These are phyloP conservation scores for Phyllostomus discolor DNA, from an alignment of 2,113 vertebrate genomes.

Conservation along the genomic window DNA sequence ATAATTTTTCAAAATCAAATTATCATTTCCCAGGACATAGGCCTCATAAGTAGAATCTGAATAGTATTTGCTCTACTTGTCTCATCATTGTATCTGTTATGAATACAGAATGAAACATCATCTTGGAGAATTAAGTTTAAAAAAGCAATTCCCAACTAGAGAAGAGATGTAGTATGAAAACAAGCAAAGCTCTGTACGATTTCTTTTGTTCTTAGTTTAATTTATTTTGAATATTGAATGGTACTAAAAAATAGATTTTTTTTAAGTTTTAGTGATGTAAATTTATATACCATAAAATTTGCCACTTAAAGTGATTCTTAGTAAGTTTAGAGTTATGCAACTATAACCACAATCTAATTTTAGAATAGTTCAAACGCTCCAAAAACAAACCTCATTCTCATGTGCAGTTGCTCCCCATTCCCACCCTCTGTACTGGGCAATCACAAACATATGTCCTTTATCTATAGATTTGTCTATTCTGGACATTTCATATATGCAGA, in stretches of 20 bases:
- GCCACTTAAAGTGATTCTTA: not conserved
- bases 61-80: not conserved
- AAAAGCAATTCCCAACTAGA: not conserved
- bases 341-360: not conserved
- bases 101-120: not conserved
- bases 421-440: not conserved
- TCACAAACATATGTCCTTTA: not conserved
- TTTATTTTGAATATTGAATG: not conserved
- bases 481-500: not conserved
- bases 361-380: not conserved
- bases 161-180: not conserved
- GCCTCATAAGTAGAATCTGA: not conserved
- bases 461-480: not conserved
- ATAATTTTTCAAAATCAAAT: not conserved
- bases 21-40: not conserved
- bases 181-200: not conserved
- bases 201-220: constrained; percentile 10
- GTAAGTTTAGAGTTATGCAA: not conserved
- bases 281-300: not conserved
- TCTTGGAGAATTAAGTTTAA: constrained; percentile 14
- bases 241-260: not conserved
- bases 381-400: not conserved
- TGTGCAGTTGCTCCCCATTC: not conserved
- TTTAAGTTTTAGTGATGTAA: not conserved
- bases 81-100: not conserved